phyloP scores from a whole-genome alignment of 2,888 invertebrate species.

The Adineta ricciae region DNA sequence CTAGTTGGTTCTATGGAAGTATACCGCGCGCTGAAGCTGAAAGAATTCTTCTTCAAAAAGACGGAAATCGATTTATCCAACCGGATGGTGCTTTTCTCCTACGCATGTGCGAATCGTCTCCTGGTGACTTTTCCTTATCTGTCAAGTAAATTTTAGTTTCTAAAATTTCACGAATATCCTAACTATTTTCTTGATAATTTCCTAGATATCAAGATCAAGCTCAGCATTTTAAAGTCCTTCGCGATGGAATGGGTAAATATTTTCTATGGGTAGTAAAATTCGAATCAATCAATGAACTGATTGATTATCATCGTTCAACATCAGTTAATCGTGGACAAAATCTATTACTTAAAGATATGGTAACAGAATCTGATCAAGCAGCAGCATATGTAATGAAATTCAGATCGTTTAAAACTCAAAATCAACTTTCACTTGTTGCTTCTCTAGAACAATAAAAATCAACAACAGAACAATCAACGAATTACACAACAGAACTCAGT shows the following conservation, averaged over 20 bases:
- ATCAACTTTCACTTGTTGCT: too few relatives aligned
- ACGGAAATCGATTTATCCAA: constrained; percentile 37
- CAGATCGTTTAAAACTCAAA: too few relatives aligned
- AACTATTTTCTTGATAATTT: constrained; percentile 28
- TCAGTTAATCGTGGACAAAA: constrained; percentile 92
- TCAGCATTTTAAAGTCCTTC: constrained; percentile 50
- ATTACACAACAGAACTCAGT: background rate
- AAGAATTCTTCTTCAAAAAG: constrained; percentile 70
- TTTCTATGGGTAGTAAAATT: constrained; percentile 99
- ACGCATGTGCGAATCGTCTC: constrained; percentile 95
- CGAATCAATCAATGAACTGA: constrained; percentile 92
- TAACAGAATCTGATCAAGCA: background rate
- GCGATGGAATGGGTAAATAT: constrained; percentile 83
- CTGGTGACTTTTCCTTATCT: constrained; percentile 96
- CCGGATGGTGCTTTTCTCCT: constrained; percentile 93
- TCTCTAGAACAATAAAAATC: background rate
- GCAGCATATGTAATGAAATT: background rate
- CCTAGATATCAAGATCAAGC: constrained; percentile 43
- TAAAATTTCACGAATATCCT: background rate
- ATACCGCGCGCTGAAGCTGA: constrained; percentile 95
- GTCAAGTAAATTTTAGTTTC: constrained; percentile 71
- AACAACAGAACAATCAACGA: background rate
- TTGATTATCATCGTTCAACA: constrained; percentile 78
- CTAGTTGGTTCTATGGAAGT: constrained; percentile 92
- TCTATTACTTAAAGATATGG: constrained; percentile 87